phyloP scores from a whole-genome alignment of 2,888 invertebrate species.

The Agriopis marginaria region DNA sequence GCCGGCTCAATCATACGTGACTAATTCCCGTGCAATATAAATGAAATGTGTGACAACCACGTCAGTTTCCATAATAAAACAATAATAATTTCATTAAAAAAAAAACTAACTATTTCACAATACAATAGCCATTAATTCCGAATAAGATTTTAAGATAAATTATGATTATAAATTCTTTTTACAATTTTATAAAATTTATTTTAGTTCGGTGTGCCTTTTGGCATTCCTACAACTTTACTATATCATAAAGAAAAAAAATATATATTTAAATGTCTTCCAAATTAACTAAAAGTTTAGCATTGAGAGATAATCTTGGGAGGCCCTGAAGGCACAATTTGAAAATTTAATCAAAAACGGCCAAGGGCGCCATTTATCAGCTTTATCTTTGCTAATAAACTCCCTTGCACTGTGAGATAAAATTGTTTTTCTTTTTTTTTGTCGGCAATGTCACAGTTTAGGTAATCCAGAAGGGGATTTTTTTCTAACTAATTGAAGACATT shows the following conservation, averaged over 20 bases:
- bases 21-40: too few relatives aligned
- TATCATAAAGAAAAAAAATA: not conserved
- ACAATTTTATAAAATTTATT: too few relatives aligned
- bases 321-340: slow-evolving; percentile 25
- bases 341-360: slow-evolving; percentile 37
- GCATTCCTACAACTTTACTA: too few relatives aligned
- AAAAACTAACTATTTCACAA: not conserved
- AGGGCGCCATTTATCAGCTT: slow-evolving; percentile 42
- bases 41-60: too few relatives aligned
- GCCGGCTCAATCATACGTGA: too few relatives aligned
- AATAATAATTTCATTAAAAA: not conserved
- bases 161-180: too few relatives aligned
- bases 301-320: slow-evolving; percentile 28
- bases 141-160: too few relatives aligned
- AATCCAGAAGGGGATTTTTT: not conserved
- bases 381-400: slow-evolving; percentile 46
- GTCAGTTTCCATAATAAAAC: too few relatives aligned
- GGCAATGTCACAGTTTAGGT: slow-evolving; percentile 5
- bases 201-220: too few relatives aligned
- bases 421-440: slow-evolving; percentile 38
- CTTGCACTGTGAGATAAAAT: slow-evolving; percentile 42
- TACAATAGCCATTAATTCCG: too few relatives aligned
- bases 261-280: not conserved
- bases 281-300: slow-evolving; percentile 16
- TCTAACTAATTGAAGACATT: too few relatives aligned